Percentiles rank a stretch among this genome's conserved stretches.
phyloP scores from a whole-genome alignment of 2,888 invertebrate species.

The Polyommatus iphigenia region DNA sequence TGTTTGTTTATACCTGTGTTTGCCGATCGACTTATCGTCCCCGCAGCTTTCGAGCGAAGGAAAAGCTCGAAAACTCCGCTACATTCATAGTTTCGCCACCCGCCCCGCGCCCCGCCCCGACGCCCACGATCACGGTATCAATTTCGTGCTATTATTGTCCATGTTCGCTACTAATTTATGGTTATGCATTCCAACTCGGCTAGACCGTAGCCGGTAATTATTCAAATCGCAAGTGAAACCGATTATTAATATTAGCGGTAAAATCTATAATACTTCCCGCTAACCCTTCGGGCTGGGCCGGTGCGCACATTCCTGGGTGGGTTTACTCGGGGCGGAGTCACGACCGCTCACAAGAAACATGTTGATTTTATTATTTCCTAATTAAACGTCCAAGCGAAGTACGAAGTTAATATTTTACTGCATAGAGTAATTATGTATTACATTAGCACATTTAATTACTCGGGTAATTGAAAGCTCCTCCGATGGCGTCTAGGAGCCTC shows the following conservation, averaged over 20 bases:
- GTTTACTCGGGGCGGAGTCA: slow-evolving; percentile 49
- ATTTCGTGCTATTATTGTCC: slow-evolving; percentile 45
- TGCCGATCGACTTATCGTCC: slow-evolving; percentile 15
- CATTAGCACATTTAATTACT: slow-evolving; percentile 14
- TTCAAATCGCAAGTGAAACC: slow-evolving; percentile 62
- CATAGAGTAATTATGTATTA: background rate
- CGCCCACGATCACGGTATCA: slow-evolving; percentile 40
- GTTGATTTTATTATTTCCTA: slow-evolving; percentile 19
- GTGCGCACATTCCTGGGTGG: slow-evolving; percentile 44
- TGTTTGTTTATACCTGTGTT: slow-evolving; percentile 22
- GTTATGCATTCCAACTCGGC: slow-evolving; percentile 49
- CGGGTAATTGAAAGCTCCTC: background rate
- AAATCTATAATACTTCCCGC: slow-evolving; percentile 52
- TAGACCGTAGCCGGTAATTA: slow-evolving; percentile 60
- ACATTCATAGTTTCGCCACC: slow-evolving; percentile 18
- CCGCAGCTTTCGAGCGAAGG: background rate
- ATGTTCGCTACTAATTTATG: slow-evolving; percentile 53
- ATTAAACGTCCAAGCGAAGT: background rate
- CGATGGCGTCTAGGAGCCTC: background rate
- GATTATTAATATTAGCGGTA: slow-evolving; percentile 61
- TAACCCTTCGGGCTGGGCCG: slow-evolving; percentile 45
- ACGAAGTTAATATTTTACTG: background rate
- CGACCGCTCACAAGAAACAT: slow-evolving; percentile 44
- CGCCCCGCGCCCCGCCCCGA: slow-evolving; percentile 32
- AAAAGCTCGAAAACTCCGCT: slow-evolving; percentile 12